Evolutionary conservation across 2,797 vertebrate genomes (phyloP).

Genomic region (Gobio occitaniae): DNA sequence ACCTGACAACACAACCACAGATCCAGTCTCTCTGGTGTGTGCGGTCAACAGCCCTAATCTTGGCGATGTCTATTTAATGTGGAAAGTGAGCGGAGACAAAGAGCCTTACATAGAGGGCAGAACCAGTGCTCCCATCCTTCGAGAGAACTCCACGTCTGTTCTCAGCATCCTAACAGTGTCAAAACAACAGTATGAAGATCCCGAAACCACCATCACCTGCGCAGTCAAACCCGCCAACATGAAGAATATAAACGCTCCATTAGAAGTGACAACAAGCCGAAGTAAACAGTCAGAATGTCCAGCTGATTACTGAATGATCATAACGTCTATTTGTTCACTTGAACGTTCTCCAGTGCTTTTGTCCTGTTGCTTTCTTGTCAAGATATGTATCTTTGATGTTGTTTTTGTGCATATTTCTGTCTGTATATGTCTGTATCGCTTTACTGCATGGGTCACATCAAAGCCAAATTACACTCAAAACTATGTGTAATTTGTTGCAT

Average conservation of each 20-base stretch:
- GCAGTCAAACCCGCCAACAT: slow-evolving; percentile 11
- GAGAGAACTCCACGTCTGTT: neutral
- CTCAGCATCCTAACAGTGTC: neutral
- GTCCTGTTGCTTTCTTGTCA: neutral
- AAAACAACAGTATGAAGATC: fast-evolving
- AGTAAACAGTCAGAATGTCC: neutral
- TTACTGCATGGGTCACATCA: neutral
- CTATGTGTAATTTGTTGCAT: neutral
- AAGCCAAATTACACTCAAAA: neutral
- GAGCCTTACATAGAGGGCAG: fast-evolving
- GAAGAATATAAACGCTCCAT: fast-evolving
- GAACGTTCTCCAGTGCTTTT: neutral
- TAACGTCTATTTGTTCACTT: neutral
- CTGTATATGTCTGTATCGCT: neutral
- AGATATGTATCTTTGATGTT: neutral
- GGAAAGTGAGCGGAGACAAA: neutral
- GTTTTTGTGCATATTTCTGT: neutral
- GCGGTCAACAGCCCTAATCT: slow-evolving; percentile 12
- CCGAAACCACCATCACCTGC: fast-evolving
- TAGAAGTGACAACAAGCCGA: neutral
- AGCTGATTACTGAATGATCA: too few relatives aligned
- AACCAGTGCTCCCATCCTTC: neutral
- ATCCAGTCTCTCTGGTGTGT: neutral
- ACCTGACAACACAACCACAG: fast-evolving
- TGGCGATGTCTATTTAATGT: slow-evolving; percentile 33